phyloP scores from a whole-genome alignment of 2,888 invertebrate species.

The Syrista parreyssii region DNA sequence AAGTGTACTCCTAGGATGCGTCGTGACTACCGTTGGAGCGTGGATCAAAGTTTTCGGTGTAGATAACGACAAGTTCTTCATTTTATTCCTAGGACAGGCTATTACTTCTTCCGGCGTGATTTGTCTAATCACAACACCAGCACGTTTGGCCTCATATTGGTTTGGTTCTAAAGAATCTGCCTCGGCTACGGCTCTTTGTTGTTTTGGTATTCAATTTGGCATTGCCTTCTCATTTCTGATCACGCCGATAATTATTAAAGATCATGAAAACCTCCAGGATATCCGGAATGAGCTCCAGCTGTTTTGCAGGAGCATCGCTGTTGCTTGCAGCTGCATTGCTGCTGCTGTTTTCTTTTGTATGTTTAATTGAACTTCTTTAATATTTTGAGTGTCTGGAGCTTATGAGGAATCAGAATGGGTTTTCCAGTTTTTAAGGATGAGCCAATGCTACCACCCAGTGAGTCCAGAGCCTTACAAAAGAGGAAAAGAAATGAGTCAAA shows the following conservation, averaged over 20 bases:
- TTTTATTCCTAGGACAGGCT: conserved; percentile 30
- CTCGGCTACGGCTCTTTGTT: conserved; percentile 30
- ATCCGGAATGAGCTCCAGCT: conserved; percentile 27
- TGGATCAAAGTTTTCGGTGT: conserved; percentile 33
- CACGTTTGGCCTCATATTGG: conserved; percentile 36
- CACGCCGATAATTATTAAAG: conserved; percentile 29
- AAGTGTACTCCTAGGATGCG: conserved; percentile 27
- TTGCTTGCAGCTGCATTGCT: conserved; percentile 22
- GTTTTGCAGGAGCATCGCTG: conserved; percentile 20
- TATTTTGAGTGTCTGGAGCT: too few relatives aligned
- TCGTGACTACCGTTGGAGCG: conserved; percentile 29
- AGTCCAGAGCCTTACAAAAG: conserved; percentile 29
- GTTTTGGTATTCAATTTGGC: conserved; percentile 28
- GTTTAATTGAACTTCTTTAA: conserved; percentile 1
- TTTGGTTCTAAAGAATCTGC: conserved; percentile 32
- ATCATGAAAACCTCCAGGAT: conserved; percentile 28
- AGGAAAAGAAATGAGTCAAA: conserved; percentile 17
- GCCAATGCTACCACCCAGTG: conserved; percentile 30
- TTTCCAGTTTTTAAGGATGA: conserved; percentile 32
- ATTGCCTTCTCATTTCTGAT: conserved; percentile 27
- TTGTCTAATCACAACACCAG: conserved; percentile 27
- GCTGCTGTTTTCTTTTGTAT: conserved; percentile 28
- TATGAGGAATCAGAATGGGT: too few relatives aligned
- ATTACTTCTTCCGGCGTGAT: conserved; percentile 29
- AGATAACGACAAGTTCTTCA: conserved; percentile 20